These are phyloP conservation scores for Pemphredon lugubris DNA, from an alignment of 2,888 invertebrate species.

Conservation along the genomic window DNA sequence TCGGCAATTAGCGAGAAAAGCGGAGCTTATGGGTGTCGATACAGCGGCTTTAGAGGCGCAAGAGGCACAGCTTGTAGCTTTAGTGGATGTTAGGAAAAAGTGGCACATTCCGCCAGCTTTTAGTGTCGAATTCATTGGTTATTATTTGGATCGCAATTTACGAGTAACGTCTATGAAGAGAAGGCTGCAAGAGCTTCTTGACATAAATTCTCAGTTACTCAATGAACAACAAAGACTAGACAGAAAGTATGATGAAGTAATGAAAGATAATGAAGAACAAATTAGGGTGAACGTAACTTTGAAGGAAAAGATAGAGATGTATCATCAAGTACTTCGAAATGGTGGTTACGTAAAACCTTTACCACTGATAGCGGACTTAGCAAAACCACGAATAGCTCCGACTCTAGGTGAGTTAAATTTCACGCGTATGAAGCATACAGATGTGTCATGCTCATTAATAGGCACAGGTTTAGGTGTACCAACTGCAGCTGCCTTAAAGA, in stretches of 20 bases:
- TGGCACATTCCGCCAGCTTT: constrained; percentile 98
- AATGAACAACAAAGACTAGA: constrained; percentile 90
- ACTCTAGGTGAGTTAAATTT: constrained; percentile 70
- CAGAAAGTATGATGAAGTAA: constrained; percentile 89
- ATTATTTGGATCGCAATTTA: constrained; percentile 94
- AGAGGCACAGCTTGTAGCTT: constrained; percentile 90
- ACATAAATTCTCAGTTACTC: constrained; percentile 88
- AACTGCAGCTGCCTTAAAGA: constrained; percentile 91
- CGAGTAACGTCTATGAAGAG: constrained; percentile 90
- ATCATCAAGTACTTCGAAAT: constrained; percentile 74
- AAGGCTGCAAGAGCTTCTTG: constrained; percentile 88
- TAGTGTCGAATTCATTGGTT: constrained; percentile 96
- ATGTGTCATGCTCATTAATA: constrained; percentile 37
- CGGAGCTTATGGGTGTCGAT: constrained; percentile 95
- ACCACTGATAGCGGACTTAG: constrained; percentile 72
- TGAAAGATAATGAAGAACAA: constrained; percentile 86
- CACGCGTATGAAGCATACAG: background rate
- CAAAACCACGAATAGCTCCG: constrained; percentile 73
- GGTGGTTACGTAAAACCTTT: constrained; percentile 76
- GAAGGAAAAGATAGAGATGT: constrained; percentile 82
- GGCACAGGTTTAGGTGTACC: constrained; percentile 86
- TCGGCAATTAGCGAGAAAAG: constrained; percentile 90
- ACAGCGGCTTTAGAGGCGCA: constrained; percentile 90
- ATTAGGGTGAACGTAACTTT: constrained; percentile 84
- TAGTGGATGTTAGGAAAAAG: constrained; percentile 93